Evolutionary conservation across 2,888 invertebrate genomes (phyloP).

Genomic region (Drosophila putrida): DNA sequence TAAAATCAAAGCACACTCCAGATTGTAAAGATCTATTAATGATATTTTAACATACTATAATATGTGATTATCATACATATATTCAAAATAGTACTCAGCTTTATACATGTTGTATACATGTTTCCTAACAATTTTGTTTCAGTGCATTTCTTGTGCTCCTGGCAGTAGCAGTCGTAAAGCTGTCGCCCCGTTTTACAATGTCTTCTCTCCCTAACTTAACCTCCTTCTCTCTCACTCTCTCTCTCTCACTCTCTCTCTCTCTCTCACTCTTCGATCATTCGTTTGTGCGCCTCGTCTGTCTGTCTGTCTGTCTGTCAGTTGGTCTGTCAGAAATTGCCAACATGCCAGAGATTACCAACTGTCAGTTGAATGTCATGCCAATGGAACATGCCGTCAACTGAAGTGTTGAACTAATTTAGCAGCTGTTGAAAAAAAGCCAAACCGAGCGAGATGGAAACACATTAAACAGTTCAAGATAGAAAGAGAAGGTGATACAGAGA

Average conservation of each 20-base stretch:
- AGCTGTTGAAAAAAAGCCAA: conserved; percentile 83
- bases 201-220: conserved; percentile 21
- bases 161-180: conserved; percentile 40
- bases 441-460: conserved; percentile 13
- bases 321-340: conserved; percentile 81
- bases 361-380: conserved; percentile 84
- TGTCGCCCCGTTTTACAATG: conserved; percentile 31
- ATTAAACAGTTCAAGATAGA: conserved; percentile 5
- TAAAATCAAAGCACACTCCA: too few relatives aligned
- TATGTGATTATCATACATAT: too few relatives aligned
- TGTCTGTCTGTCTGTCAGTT: conserved; percentile 64
- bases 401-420: conserved; percentile 85
- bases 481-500: conserved; percentile 29
- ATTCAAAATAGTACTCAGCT: too few relatives aligned
- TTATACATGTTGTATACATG: too few relatives aligned
- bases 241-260: conserved; percentile 21
- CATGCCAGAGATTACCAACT: conserved; percentile 85
- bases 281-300: conserved; percentile 39
- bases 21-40: too few relatives aligned
- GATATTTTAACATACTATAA: too few relatives aligned
- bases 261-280: conserved; percentile 5
- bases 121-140: conserved; percentile 42
- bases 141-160: conserved; percentile 36
- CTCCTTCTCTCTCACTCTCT: conserved; percentile 28
- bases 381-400: conserved; percentile 84